Base-by-base conservation (phyloP, 2,113 vertebrate genomes). In the Forbesichthys papilliferus region DNA sequence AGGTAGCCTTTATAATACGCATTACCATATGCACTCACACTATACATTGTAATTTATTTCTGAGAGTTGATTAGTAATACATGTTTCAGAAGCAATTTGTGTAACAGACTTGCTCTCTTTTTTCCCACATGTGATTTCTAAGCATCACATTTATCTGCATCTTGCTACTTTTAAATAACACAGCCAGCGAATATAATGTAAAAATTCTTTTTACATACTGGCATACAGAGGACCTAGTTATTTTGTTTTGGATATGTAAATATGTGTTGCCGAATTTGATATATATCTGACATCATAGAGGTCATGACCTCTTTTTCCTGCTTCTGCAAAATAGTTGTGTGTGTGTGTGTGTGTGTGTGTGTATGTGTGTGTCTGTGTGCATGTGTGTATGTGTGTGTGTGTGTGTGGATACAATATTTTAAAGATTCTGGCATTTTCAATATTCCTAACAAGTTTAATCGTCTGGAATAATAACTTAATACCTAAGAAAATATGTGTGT, bases 391-490 rank as follows among this genome's bases (percentile, higher is more conserved):
- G 61, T 34, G 2, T 33, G 48, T 52, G 62, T 52, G 62, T 12
- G 62, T 64, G 18, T 33, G 57, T 11, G 20, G 49, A 71, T 61
- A 52, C 18, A 71, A 27, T 33, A 61, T 68, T 33, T 67, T 51
- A 61, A 54, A 71, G 27, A 64, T 58, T 73, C 10, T 46, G 48
- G 47, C 52, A 20, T 36, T 55, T 53, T 73, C 51, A 60, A 54
- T 48, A 61, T 18, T 47, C 56, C 48, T 18, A 27, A 27, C 69
- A 51, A 62, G 42, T 66, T 66, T 65, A 74, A 68, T 71, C 61
- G 48, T 55, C 48, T 11, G 52, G 61, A 80, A 59, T 68, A 71
- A 76, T 66, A 67, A 67, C 57, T 52, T 68, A 61, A 59, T 59
- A 18, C 58, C 51, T 52, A 4, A 5, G 58, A 63, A 71, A 63